phyloP scores from a whole-genome alignment of 2,888 invertebrate genomes.

The Axea sp. region DNA sequence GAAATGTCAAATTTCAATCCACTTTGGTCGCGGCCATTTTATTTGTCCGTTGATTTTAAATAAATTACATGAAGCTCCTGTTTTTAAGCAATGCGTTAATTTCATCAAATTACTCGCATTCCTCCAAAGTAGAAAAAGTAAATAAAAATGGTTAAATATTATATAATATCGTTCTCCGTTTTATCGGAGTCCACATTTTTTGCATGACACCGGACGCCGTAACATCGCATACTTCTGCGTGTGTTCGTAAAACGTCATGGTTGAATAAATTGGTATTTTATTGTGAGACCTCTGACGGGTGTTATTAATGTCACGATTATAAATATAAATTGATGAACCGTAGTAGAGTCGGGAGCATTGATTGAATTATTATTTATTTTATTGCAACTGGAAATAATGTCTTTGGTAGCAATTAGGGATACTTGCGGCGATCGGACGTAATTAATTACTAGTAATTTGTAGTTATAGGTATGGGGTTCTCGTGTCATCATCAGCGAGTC shows the following conservation, averaged over 20 bases:
- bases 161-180: too few species aligned
- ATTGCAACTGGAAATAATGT: conserved; percentile 24
- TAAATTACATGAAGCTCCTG: too few species aligned
- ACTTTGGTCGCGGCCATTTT: background rate
- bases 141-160: too few species aligned
- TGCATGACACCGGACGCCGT: too few species aligned
- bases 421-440: conserved; percentile 17
- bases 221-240: too few species aligned
- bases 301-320: conserved; percentile 24
- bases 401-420: conserved; percentile 18
- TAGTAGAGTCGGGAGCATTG: conserved; percentile 2
- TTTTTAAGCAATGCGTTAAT: too few species aligned
- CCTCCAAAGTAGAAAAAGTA: too few species aligned
- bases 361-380: conserved; percentile 36
- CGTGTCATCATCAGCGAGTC: conserved; percentile 43
- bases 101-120: too few species aligned
- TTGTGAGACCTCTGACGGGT: conserved; percentile 14
- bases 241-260: background rate
- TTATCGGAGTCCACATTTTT: too few species aligned
- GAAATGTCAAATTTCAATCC: conserved; percentile 21
- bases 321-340: conserved; percentile 26
- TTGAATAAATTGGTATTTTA: conserved; percentile 3
- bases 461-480: conserved; percentile 30
- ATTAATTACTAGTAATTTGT: conserved; percentile 51
- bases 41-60: too few species aligned